Percentiles rank a stretch among this genome's conserved stretches.
phyloP scores from a whole-genome alignment of 2,888 invertebrate species.

The Xylophagus ater region DNA sequence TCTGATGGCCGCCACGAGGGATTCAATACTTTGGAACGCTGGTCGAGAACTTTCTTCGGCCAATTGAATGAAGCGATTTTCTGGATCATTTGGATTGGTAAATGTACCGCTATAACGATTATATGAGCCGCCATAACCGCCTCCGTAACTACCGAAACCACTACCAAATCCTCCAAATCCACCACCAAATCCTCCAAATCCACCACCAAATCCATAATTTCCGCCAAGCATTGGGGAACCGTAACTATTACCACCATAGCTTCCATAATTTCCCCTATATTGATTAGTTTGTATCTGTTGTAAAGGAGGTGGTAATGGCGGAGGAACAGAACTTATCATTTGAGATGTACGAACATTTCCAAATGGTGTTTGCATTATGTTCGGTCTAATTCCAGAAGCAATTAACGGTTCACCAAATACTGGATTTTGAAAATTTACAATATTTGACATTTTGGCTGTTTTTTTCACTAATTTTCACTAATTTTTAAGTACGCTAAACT shows the following conservation, averaged over 20 bases:
- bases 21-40: constrained; percentile 91
- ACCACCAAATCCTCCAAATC: too few relatives aligned
- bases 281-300: constrained; percentile 20
- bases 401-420: too few relatives aligned
- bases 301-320: constrained; percentile 24
- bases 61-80: constrained; percentile 60
- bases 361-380: constrained; percentile 28
- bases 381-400: too few relatives aligned
- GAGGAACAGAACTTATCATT: constrained; percentile 5
- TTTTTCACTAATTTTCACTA: too few relatives aligned
- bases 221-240: constrained; percentile 16
- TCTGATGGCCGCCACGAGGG: constrained; percentile 79
- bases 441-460: too few relatives aligned
- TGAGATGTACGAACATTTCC: constrained; percentile 26
- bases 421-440: too few relatives aligned
- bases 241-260: constrained; percentile 18
- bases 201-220: constrained; percentile 15
- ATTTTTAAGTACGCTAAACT: too few relatives aligned
- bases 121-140: too few relatives aligned
- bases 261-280: constrained; percentile 27
- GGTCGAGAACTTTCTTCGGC: constrained; percentile 86
- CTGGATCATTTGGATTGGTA: constrained; percentile 30
- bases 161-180: constrained; percentile 20
- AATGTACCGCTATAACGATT: constrained; percentile 26
- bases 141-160: constrained; percentile 26